Base-by-base conservation (phyloP, 2,888 invertebrate genomes). In the Synergus japonicus region DNA sequence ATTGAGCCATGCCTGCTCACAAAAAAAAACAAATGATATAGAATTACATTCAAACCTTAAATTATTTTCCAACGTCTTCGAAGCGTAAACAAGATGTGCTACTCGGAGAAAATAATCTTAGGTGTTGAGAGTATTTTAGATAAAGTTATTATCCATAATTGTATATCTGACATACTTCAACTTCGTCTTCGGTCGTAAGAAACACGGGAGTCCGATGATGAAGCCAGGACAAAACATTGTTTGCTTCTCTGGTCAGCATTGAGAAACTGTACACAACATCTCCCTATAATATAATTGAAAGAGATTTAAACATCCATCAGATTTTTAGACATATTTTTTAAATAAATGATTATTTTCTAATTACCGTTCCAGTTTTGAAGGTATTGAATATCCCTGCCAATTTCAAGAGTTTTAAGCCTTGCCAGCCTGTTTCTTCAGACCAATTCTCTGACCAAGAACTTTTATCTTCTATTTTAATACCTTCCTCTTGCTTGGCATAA, bases 141-240 rank as follows among this genome's bases (percentile, higher is more conserved):
- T 37, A 5, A 37, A 37, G 12, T 63, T 63, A 41, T 13, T 7
- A 43, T 60, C 29, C 4, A 10, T 49, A 64, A 46, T 37, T 79
- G 10, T 76, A 13, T 44, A 18, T 12, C 81, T 76, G 77, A 66
- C 41, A 64, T 87, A 95, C 96, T 86, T 94, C 91, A 83, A 95
- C 93, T 90, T 95, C 94, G 86, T 95, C 93, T 60, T 96, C 94
- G 49, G 93, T 94, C 79, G 95, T 94, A 66, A 97, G 93, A 86
- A 97, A 94, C n/a, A 96, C 96, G 79, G 97, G 97, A 94, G 96
- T 95, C 88, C 97, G 94, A 87, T 96, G 95, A 92, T 97, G 97
- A 76, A 97, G 92, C 95, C 96, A 96, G 49, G 94, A 93, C 83
- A 97, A 90, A 18, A 94, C 93, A 58, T 93, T 91, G 83, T 95